Percentiles rank a stretch among this genome's conserved stretches.
Conservation (phyloP, 2,888 invertebrate genomes). For the Trissolcus brochymenae region DNA sequence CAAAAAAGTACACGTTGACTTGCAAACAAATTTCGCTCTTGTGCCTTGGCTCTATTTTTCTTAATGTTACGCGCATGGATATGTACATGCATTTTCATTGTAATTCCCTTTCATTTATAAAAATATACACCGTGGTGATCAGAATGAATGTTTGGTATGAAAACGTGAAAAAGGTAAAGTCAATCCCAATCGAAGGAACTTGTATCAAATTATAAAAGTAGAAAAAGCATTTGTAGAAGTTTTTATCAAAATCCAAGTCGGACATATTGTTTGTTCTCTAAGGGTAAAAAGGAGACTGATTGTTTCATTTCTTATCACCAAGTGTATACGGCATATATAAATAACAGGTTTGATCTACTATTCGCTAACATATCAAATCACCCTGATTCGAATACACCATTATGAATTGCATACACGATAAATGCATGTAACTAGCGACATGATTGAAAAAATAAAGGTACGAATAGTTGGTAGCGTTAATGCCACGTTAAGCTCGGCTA, state of each 20-base stretch:
- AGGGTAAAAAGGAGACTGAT: slow-evolving; percentile 5
- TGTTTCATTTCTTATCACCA: slow-evolving; percentile 22
- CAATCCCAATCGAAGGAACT: slow-evolving; percentile 14
- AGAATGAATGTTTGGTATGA: slow-evolving; percentile 10
- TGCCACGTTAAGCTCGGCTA: slow-evolving; percentile 51
- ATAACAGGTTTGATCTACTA: slow-evolving; percentile 40
- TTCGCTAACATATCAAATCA: slow-evolving; percentile 42
- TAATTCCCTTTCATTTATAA: neutral
- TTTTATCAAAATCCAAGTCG: slow-evolving; percentile 23
- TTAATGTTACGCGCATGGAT: slow-evolving; percentile 2
- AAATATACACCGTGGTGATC: slow-evolving; percentile 5
- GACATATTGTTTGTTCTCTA: slow-evolving; percentile 5
- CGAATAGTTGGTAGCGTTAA: slow-evolving; percentile 43
- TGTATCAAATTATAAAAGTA: slow-evolving; percentile 40
- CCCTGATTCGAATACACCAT: slow-evolving; percentile 46
- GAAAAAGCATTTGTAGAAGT: slow-evolving; percentile 30
- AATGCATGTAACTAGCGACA: slow-evolving; percentile 53
- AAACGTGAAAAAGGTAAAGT: slow-evolving; percentile 9
- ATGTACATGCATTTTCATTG: slow-evolving; percentile 5
- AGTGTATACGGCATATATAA: slow-evolving; percentile 33
- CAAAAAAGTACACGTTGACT: no score
- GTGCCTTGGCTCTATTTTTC: neutral
- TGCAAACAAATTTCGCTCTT: no score
- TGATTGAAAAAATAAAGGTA: slow-evolving; percentile 45
- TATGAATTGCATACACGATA: slow-evolving; percentile 47